Evolutionary conservation across 1,140 invertebrate species (phyloP).

Genomic region (Drosophila tsacasi): DNA sequence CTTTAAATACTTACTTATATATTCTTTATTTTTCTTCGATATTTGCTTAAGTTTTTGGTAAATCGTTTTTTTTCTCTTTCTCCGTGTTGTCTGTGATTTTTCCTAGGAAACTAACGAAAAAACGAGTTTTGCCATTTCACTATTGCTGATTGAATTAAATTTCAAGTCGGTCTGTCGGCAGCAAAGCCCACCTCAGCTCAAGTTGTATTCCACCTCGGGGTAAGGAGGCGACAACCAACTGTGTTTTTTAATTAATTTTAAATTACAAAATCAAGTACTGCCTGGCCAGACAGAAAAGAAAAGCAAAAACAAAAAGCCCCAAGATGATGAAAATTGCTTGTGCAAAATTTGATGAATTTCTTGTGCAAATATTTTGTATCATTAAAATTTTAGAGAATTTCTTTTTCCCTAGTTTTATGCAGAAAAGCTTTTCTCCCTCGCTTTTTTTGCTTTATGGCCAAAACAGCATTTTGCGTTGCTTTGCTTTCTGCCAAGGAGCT

Average conservation of each 20-base stretch:
- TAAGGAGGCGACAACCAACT: not conserved
- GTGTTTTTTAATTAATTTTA: conserved; percentile 67
- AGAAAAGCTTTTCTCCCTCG: conserved; percentile 25
- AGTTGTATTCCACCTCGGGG: not conserved
- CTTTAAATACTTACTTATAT: not conserved
- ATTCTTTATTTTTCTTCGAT: too few relatives aligned
- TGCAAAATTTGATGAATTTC: conserved; percentile 24
- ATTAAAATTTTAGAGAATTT: conserved; percentile 74
- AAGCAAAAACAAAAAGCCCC: not conserved
- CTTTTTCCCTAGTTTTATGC: conserved; percentile 26
- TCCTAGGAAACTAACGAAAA: not conserved
- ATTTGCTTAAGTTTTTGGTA: not conserved
- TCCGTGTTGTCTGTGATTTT: not conserved
- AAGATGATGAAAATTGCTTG: conserved; percentile 12
- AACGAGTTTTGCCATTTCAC: not conserved
- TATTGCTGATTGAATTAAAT: conserved; percentile 2
- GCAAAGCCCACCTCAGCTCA: not conserved
- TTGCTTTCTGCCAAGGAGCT: conserved; percentile 47
- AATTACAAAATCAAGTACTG: conserved; percentile 61
- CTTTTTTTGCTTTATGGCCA: conserved; percentile 22
- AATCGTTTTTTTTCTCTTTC: not conserved
- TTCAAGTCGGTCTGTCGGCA: conserved; percentile 1
- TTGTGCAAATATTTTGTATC: conserved; percentile 71
- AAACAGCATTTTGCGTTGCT: conserved; percentile 14
- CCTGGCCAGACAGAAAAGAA: conserved; percentile 3